Conservation (phyloP, 1,140 invertebrate genomes). For the Rhyacophila brunnea region DNA sequence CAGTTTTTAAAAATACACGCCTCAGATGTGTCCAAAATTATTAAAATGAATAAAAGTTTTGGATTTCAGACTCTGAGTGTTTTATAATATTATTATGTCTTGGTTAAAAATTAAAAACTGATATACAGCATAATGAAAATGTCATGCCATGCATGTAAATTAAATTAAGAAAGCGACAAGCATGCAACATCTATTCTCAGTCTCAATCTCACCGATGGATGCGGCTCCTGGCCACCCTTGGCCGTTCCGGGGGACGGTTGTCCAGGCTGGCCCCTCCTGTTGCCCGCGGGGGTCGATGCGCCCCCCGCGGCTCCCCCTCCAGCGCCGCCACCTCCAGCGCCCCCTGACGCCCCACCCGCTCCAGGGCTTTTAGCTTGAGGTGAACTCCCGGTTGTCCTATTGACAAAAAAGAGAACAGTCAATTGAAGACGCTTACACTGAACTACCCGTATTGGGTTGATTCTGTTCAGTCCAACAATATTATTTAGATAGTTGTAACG, state of each 20-base stretch:
- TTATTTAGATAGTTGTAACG: too few relatives aligned
- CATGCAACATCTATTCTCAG: too few relatives aligned
- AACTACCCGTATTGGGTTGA: background rate
- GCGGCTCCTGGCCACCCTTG: constrained; percentile 67
- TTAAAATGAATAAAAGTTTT: too few relatives aligned
- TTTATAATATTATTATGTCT: too few relatives aligned
- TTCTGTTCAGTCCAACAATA: too few relatives aligned
- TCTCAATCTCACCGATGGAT: constrained; percentile 68
- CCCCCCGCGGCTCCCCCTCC: constrained; percentile 40
- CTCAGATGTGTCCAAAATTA: too few relatives aligned
- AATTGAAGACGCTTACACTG: background rate
- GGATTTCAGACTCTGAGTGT: too few relatives aligned
- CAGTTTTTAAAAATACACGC: too few relatives aligned
- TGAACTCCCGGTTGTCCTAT: constrained; percentile 67
- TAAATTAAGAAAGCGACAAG: too few relatives aligned
- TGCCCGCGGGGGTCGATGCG: constrained; percentile 42
- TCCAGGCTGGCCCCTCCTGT: constrained; percentile 57
- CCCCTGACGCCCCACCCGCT: constrained; percentile 60
- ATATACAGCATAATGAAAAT: too few relatives aligned
- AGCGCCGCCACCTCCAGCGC: constrained; percentile 40
- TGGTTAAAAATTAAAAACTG: too few relatives aligned
- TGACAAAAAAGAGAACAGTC: constrained; percentile 2
- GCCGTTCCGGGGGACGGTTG: constrained; percentile 70
- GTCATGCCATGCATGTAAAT: too few relatives aligned
- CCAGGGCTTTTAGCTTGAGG: constrained; percentile 70